Base-by-base conservation (phyloP, 1,140 invertebrate genomes). In the Cotesia chilonis region DNA sequence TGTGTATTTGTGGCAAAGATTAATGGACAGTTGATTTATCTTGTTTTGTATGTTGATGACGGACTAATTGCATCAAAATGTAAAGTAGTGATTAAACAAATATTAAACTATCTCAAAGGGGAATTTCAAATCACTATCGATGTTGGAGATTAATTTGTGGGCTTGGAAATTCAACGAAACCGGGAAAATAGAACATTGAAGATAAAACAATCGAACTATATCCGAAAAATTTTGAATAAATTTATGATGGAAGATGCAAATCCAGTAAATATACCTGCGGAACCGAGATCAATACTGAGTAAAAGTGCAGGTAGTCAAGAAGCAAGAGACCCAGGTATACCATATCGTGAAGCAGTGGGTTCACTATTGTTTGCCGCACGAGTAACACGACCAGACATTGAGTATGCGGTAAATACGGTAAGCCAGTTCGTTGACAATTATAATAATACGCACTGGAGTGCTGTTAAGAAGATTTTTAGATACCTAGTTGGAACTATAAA, bases 311-410 rank as follows among this genome's bases (percentile, higher is more conserved):
- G 36, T 12, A 5, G 41, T n/a, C n/a, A 35, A 14, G 36, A 73
- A 12, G 55, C 20, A 7, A 60, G 52, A 1, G 1, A 68, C 35
- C 28, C 20, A 17, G 54, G 51, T 38, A 7, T 54, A 14, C 63
- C 67, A 14, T 68, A 73, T 69, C 65, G 41, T 4, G 55, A 73
- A 52, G 36, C 67, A 3, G 67, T 73, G 7, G 71, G 71, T 10
- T 47, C 12, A 0, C 52, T 77, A 9, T 77, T 85, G 73, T 85
- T 84, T 71, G 41, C 83, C 6, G 74, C 80, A 9, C 59, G 79
- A 1, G 72, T 68, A 9, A 81, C 83, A 3, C 28, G 84, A 51
- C 84, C 79, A 36, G 84, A 87, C 68, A 79, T 86, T 54, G 70
- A 78, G 4, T 83, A 76, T 70, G 74, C 79, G 52, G 80, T 76